phyloP scores from a whole-genome alignment of 1,140 invertebrate species.

The Palaemon carinicauda region DNA sequence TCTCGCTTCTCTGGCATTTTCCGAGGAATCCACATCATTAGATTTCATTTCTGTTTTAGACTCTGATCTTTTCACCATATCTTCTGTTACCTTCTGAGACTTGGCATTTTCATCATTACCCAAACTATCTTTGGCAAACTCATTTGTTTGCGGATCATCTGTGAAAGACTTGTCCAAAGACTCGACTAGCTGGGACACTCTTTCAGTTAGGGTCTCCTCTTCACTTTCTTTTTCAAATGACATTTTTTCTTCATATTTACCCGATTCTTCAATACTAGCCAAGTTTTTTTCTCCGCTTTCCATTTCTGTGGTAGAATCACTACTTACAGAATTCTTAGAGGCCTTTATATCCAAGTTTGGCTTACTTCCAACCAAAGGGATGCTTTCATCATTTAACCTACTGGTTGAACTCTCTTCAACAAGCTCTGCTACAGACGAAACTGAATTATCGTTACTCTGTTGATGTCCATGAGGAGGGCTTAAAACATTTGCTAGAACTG shows the following conservation, averaged over 20 bases:
- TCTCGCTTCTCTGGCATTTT: background rate
- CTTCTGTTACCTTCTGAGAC: background rate
- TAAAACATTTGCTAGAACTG: slow-evolving; percentile 39
- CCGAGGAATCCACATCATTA: too few species aligned
- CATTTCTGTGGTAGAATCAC: too few species aligned
- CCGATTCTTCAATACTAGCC: background rate
- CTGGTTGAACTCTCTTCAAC: background rate
- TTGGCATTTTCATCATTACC: background rate
- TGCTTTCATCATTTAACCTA: background rate
- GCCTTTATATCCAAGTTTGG: too few species aligned
- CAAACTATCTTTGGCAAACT: slow-evolving; percentile 10
- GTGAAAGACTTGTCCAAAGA: background rate
- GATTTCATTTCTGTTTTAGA: too few species aligned
- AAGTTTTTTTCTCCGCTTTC: too few species aligned
- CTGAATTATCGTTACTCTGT: background rate
- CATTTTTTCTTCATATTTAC: background rate
- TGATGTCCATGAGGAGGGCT: slow-evolving; percentile 25
- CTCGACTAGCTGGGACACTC: background rate
- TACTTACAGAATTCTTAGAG: too few species aligned
- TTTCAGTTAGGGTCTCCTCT: background rate
- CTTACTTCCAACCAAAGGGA: too few species aligned
- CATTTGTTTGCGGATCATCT: background rate
- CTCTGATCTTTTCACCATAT: background rate
- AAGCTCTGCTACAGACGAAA: background rate
- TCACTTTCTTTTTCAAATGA: background rate